Conservation (phyloP, 2,888 invertebrate genomes). For the Pinctada fucata region DNA sequence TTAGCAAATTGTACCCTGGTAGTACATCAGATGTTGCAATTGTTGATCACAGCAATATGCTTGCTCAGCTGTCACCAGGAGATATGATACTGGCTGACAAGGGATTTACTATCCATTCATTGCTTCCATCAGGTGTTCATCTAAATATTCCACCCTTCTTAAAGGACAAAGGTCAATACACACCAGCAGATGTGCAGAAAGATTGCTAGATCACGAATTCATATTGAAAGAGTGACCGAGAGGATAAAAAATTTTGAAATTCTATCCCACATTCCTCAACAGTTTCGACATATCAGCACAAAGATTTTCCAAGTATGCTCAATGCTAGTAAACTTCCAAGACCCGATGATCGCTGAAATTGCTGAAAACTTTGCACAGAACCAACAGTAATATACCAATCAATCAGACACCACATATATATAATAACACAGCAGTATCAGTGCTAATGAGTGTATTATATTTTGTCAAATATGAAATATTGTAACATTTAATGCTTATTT, state of each 20-base stretch:
- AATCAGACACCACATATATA: too few species aligned
- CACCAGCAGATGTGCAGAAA: conserved; percentile 22
- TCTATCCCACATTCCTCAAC: conserved; percentile 21
- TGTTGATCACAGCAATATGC: conserved; percentile 37
- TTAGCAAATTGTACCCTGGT: too few species aligned
- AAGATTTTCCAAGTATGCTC: too few species aligned
- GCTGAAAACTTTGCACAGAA: too few species aligned
- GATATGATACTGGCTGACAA: conserved; percentile 41
- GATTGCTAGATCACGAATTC: conserved; percentile 12
- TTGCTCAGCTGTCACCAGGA: conserved; percentile 37
- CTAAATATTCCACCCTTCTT: conserved; percentile 21
- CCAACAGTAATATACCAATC: too few species aligned
- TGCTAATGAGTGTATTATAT: too few species aligned
- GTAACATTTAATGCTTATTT: too few species aligned
- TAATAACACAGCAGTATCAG: too few species aligned
- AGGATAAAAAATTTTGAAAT: conserved; percentile 26
- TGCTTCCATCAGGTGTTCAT: conserved; percentile 10
- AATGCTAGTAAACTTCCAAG: too few species aligned
- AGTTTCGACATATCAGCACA: too few species aligned
- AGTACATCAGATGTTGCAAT: conserved; percentile 41
- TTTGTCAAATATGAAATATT: too few species aligned
- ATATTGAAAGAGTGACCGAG: conserved; percentile 19
- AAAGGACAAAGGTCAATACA: conserved; percentile 20
- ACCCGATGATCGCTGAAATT: too few species aligned
- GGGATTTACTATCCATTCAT: conserved; percentile 36